Evolutionary conservation across 1,140 invertebrate genomes (phyloP).

Genomic region (Varroa destructor): DNA sequence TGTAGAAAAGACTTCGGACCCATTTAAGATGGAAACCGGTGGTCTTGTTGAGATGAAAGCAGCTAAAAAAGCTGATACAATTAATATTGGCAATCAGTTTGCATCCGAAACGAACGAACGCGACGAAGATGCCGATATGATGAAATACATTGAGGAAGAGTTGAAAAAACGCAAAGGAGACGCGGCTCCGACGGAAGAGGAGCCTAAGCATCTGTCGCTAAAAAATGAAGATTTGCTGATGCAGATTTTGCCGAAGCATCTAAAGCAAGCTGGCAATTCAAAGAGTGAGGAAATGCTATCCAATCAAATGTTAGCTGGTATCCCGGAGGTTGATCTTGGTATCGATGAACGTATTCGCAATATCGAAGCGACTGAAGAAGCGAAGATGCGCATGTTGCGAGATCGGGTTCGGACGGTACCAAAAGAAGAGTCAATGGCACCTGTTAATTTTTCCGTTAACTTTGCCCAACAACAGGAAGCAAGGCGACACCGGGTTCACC

Average conservation of each 20-base stretch:
- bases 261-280: conserved; percentile 62
- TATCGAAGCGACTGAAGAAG: conserved; percentile 94
- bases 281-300: conserved; percentile 95
- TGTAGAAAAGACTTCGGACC: conserved; percentile 38
- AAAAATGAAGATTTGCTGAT: conserved; percentile 41
- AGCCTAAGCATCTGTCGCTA: conserved; percentile 31
- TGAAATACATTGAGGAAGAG: conserved; percentile 92
- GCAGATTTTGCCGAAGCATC: conserved; percentile 61
- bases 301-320: conserved; percentile 98
- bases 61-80: conserved; percentile 68
- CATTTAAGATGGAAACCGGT: conserved; percentile 59
- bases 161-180: conserved; percentile 67
- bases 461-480: conserved; percentile 61
- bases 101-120: conserved; percentile 93
- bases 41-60: conserved; percentile 82
- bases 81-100: conserved; percentile 87
- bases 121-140: conserved; percentile 98
- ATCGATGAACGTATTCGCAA: conserved; percentile 96
- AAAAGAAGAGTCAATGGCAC: conserved; percentile 88
- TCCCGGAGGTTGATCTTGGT: conserved; percentile 98
- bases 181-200: conserved; percentile 37
- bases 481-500: conserved; percentile 22
- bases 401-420: conserved; percentile 73
- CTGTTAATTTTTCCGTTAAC: conserved; percentile 93
- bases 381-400: conserved; percentile 75